Conservation (phyloP, 2,797 vertebrate genomes). For the Coracias cyanogaster region DNA sequence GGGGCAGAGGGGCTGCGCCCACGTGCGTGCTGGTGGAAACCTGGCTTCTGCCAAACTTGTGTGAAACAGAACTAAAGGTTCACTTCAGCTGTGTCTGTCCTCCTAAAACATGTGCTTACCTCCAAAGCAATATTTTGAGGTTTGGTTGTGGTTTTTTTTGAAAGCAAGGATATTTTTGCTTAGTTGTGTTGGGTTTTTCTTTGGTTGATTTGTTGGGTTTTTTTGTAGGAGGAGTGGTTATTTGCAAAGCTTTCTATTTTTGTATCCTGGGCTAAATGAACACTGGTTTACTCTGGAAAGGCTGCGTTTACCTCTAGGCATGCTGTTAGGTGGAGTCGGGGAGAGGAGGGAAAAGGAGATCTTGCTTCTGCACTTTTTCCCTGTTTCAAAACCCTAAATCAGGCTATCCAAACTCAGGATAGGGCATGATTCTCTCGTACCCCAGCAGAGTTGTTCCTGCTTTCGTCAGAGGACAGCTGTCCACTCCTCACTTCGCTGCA, state of each 20-base stretch:
- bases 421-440: not conserved
- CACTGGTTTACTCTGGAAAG: not conserved
- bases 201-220: not conserved
- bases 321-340: not conserved
- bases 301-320: not conserved
- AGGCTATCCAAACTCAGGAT: not conserved
- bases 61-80: not conserved
- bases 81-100: not conserved
- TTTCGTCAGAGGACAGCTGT: not conserved
- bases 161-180: not conserved
- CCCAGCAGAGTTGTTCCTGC: not conserved
- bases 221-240: not conserved
- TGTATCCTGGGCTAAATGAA: not conserved
- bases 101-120: not conserved
- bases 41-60: not conserved
- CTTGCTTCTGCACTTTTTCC: not conserved
- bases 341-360: not conserved
- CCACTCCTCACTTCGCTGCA: not conserved
- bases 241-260: not conserved
- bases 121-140: not conserved
- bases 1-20: rapidly evolving
- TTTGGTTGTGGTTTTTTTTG: not conserved
- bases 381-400: not conserved
- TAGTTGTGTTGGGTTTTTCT: not conserved
- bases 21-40: not conserved